A percentile compares a stretch with the other conserved stretches of the same genome.
These are phyloP conservation scores for Microtus pennsylvanicus DNA, from an alignment of 2,113 vertebrate species.

Conservation along the genomic window DNA sequence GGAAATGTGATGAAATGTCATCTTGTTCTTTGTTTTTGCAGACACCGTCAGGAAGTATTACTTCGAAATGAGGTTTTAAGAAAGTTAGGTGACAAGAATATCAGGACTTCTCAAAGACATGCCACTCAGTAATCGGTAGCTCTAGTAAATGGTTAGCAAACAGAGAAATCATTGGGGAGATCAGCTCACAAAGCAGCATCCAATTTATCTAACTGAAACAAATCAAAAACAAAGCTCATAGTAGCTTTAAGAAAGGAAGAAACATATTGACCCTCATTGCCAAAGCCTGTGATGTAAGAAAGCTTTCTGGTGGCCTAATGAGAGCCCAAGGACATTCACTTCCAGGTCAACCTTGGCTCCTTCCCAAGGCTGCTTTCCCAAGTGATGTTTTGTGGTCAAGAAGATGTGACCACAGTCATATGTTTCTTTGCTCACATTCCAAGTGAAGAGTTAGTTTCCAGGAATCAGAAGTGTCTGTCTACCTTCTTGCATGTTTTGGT, in stretches of 20 bases:
- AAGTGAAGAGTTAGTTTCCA: not conserved
- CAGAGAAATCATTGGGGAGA: not conserved
- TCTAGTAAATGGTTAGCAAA: not conserved
- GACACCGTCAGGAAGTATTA: constrained; percentile 10
- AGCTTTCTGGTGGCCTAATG: not conserved
- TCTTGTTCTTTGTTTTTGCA: not conserved
- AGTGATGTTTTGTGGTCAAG: not conserved
- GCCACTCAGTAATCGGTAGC: not conserved
- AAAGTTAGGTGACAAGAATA: not conserved
- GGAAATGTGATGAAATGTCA: not conserved
- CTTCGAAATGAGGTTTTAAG: not conserved
- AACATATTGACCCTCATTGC: not conserved
- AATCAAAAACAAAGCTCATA: constrained; percentile 7
- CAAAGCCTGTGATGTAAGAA: not conserved
- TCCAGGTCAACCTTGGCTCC: not conserved
- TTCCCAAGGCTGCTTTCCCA: not conserved
- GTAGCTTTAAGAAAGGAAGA: constrained; percentile 21
- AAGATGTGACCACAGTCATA: not conserved
- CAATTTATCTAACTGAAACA: not conserved
- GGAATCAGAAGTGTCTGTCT: not conserved
- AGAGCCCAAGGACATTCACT: not conserved
- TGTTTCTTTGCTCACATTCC: not conserved
- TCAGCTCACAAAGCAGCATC: not conserved
- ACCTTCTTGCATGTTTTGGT: not conserved
- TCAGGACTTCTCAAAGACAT: constrained; percentile 14